phyloP scores from a whole-genome alignment of 2,888 invertebrate genomes.

The Pterostichus niger region DNA sequence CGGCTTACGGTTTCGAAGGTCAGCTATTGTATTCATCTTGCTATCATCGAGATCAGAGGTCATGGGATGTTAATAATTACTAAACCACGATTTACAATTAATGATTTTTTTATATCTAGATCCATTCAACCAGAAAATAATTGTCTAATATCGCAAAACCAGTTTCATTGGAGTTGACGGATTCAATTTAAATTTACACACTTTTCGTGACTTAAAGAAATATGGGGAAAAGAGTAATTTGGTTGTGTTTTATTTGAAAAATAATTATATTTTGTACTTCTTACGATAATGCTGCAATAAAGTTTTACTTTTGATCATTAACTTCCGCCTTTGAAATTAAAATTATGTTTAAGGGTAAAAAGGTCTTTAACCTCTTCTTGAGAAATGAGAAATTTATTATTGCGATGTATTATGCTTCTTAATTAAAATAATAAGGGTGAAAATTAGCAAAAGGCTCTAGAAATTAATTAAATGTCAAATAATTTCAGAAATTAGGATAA shows the following conservation, averaged over 20 bases:
- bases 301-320: neutral
- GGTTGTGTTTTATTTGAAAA: constrained; percentile 26
- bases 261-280: constrained; percentile 13
- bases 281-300: constrained; percentile 31
- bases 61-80: constrained; percentile 57
- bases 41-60: constrained; percentile 59
- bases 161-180: constrained; percentile 18
- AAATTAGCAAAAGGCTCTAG: neutral
- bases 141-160: constrained; percentile 13
- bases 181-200: constrained; percentile 40
- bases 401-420: constrained; percentile 3
- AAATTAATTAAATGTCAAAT: constrained; percentile 34
- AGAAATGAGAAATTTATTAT: constrained; percentile 21
- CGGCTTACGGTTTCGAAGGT: constrained; percentile 38
- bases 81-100: constrained; percentile 43
- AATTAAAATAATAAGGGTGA: constrained; percentile 28
- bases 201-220: constrained; percentile 11
- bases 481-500: too few relatives aligned
- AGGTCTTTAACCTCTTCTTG: constrained; percentile 23
- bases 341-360: neutral
- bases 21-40: constrained; percentile 39
- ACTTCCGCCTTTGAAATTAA: constrained; percentile 36
- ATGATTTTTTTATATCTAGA: constrained; percentile 23
- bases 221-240: constrained; percentile 11
- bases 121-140: constrained; percentile 41